A percentile compares a stretch with the other conserved stretches of the same genome.
phyloP scores from a whole-genome alignment of 37 sponge, comb jelly and placozoan species.

The Agelas oroides region DNA sequence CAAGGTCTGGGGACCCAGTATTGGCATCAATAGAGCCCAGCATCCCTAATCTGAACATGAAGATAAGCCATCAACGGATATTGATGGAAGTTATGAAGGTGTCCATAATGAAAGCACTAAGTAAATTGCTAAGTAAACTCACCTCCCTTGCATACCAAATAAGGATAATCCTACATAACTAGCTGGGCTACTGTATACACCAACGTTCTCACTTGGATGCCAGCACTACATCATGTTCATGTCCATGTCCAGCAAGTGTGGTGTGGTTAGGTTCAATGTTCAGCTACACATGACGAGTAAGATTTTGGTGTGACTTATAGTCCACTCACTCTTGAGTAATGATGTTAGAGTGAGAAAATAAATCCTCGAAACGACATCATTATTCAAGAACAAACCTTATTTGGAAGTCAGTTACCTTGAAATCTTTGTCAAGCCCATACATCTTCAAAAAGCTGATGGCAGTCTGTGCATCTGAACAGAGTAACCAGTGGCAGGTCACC shows the following conservation, averaged over 20 bases:
- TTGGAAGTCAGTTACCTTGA: too few species aligned
- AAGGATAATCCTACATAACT: too few species aligned
- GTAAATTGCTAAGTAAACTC: too few species aligned
- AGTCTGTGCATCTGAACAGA: conserved; percentile 85
- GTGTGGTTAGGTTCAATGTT: conserved; percentile 87
- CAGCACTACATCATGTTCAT: conserved; percentile 77
- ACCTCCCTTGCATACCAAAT: too few species aligned
- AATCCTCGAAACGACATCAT: too few species aligned
- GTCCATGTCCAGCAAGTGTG: conserved; percentile 73
- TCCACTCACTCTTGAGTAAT: too few species aligned
- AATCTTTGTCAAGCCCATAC: conserved; percentile 61
- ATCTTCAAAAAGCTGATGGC: conserved; percentile 72
- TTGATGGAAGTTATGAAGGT: too few species aligned
- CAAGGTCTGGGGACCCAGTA: conserved; percentile 80
- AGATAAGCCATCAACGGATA: background rate
- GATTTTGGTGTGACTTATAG: background rate
- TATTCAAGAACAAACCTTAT: too few species aligned
- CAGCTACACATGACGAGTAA: conserved; percentile 31
- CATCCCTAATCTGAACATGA: conserved; percentile 45
- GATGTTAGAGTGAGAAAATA: too few species aligned
- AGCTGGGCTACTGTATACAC: too few species aligned
- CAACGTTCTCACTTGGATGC: conserved; percentile 60
- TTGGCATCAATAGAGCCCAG: conserved; percentile 78
- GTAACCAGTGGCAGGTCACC: too few species aligned
- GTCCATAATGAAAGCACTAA: too few species aligned